Base-by-base conservation (phyloP, 2,888 invertebrate genomes). In the Lymantria monacha region DNA sequence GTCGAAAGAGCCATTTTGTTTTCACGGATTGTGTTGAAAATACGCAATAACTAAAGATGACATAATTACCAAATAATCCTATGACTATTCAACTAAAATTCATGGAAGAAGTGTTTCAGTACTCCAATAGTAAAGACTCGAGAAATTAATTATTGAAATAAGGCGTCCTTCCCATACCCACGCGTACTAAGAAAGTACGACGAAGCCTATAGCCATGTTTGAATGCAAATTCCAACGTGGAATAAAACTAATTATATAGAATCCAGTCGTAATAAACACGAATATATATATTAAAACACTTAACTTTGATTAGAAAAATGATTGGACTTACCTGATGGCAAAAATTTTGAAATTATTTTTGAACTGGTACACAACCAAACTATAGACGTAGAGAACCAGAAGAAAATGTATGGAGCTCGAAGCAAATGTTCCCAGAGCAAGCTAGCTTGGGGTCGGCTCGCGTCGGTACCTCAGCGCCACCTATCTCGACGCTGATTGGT, bases 371-470 rank as follows among this genome's bases (percentile, higher is more conserved):
- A 89, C 90, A 88, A 91, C 90, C 89, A 90, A 91, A 91, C 91
- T 88, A 88, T 85, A 90, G 85, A 88, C 88, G 89, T 89, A 90
- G 87, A 87, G 90, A 89, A 84, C 87, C 87, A 87, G 89, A 92
- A 91, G 91, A 87, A 89, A 91, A 90, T 91, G 91, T 91, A 92
- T 91, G 91, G 87, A 81, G 90, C 89, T 87, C 88, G 84, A 88
- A 88, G 88, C 83, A 87, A 91, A 82, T 83, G 87, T 89, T 90
- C 89, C 87, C 84, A 84, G 84, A 77, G 79, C 85, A 81, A 88
- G 89, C 85, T 81, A 79, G 91, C 90, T 89, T 89, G 89, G 87
- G 87, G 83, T 81, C 83, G 85, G 69, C 79, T 86, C 86, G 90
- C 90, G 90, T 91, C 87, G 80, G 73, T 76, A 81, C 79, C 55